Evolutionary conservation across 2,888 invertebrate genomes (phyloP).

Genomic region (Scaptomyza reducta): DNA sequence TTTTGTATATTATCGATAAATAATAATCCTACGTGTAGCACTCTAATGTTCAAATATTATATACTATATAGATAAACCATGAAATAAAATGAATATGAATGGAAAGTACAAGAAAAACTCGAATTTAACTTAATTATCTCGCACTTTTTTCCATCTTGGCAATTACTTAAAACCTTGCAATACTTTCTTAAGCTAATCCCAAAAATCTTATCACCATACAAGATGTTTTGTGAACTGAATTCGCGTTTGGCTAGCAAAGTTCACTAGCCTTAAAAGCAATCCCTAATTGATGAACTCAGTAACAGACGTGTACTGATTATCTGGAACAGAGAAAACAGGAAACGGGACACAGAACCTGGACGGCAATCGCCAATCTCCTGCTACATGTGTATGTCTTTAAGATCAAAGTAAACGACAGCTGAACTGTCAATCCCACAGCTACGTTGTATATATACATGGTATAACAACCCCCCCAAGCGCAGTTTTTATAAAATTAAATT

Average conservation of each 20-base stretch:
- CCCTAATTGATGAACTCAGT: constrained; percentile 68
- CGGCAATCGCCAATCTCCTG: constrained; percentile 1
- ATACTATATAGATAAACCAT: too few relatives aligned
- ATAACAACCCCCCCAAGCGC: constrained; percentile 57
- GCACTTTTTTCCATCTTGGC: not conserved
- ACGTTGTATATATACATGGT: not conserved
- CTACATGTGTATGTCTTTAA: constrained; percentile 54
- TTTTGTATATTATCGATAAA: constrained; percentile 9
- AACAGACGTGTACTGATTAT: constrained; percentile 67
- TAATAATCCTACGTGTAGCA: constrained; percentile 30
- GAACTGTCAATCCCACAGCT: constrained; percentile 56
- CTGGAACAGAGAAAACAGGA: constrained; percentile 37
- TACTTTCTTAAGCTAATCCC: not conserved
- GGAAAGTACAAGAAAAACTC: too few relatives aligned
- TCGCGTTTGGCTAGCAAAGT: not conserved
- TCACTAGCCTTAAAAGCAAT: constrained; percentile 38
- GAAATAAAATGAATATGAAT: too few relatives aligned
- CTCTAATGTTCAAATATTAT: constrained; percentile 10
- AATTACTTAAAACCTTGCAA: constrained; percentile 12
- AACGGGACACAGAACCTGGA: constrained; percentile 9
- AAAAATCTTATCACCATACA: not conserved
- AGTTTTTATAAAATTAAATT: constrained; percentile 79
- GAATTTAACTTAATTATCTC: too few relatives aligned
- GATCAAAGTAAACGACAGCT: constrained; percentile 67
- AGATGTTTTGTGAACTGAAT: constrained; percentile 12